phyloP scores from a whole-genome alignment of 64 coral and sea anemone genomes.

The Pachyseris speciosa region DNA sequence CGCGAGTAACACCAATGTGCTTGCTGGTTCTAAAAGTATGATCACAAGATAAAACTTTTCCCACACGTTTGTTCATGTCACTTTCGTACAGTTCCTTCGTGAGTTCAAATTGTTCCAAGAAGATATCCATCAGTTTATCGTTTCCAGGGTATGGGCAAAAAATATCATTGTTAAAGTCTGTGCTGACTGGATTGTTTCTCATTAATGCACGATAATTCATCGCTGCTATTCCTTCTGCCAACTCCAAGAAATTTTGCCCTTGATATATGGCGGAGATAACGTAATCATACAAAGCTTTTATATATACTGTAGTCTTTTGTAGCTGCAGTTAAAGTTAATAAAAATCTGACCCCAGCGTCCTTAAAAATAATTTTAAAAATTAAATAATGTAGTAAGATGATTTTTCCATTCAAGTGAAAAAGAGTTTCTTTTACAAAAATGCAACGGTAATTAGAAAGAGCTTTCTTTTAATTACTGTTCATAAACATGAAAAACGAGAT shows the following conservation, averaged over 20 bases:
- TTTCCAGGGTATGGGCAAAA: conserved; percentile 59
- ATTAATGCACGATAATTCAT: conserved; percentile 45
- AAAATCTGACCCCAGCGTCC: no score
- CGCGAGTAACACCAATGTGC: conserved; percentile 56
- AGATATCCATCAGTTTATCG: conserved; percentile 73
- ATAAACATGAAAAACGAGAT: no score
- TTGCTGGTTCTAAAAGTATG: conserved; percentile 74
- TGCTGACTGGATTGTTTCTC: neutral
- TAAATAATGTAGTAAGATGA: no score
- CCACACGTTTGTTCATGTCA: neutral
- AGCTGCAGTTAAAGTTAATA: no score
- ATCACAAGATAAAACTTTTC: conserved; percentile 74
- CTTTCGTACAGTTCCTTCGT: conserved; percentile 8
- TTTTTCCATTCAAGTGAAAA: no score
- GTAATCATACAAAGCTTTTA: conserved; percentile 8
- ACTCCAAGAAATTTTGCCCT: conserved; percentile 42
- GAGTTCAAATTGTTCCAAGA: conserved; percentile 47
- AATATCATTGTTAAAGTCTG: conserved; percentile 21
- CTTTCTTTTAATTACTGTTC: no score
- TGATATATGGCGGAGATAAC: neutral
- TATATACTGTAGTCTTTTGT: no score
- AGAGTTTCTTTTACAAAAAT: no score
- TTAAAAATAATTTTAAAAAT: no score
- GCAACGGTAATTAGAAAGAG: no score
- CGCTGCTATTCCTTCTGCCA: conserved; percentile 42